Base-by-base conservation (phyloP, 2,797 vertebrate genomes). In the Molossus molossus region DNA sequence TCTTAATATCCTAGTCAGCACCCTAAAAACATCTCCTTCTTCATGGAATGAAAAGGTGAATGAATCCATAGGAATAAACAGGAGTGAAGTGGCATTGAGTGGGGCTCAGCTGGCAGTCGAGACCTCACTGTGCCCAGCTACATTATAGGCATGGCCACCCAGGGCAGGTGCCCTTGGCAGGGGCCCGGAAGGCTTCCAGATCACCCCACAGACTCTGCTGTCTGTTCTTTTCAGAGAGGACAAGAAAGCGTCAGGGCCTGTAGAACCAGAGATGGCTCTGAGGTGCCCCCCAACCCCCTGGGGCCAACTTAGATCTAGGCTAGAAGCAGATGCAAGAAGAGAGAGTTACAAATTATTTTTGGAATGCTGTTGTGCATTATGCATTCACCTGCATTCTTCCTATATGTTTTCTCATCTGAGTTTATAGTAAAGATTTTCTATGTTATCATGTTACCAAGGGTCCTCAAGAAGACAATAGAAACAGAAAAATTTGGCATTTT, bases 261-360 rank as follows among this genome's bases (percentile, higher is more conserved):
- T 11, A 93, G 37, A 87, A 84, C 9, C 18, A 88, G 53, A 84
- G 25, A 15, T 3, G 8, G 29, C 50, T 40, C 33, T 25, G 15
- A 53, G 11, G 21, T 45, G 5, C 3, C 40, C 40, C 40, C 40
- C 5, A 5, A 45, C 40, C 40, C 40, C 11, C 21, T 33, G 62
- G 27, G 25, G 17, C 76, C 81, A 70, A 53, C 13, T 29, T 86
- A 33, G 27, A 50, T 81, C 40, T 5, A 53, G 17, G 17, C 62
- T 76, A 55, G 81, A 89, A 94, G 86, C 2, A 75, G 83, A 80
- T 58, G 18, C 14, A 85, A 27, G 29, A 91, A n/a, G 57, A 92
- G 55, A 80, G 53, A 57, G 27, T 25, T 27, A 9, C 79, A 29
- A 64, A 33, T 72, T 45, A 27, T 58, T 70, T 90, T 81, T n/a